A percentile compares a stretch with the other conserved stretches of the same genome.
phyloP scores from a whole-genome alignment of 92 coral and sea anemone species.

The Epizoanthus stellaris region DNA sequence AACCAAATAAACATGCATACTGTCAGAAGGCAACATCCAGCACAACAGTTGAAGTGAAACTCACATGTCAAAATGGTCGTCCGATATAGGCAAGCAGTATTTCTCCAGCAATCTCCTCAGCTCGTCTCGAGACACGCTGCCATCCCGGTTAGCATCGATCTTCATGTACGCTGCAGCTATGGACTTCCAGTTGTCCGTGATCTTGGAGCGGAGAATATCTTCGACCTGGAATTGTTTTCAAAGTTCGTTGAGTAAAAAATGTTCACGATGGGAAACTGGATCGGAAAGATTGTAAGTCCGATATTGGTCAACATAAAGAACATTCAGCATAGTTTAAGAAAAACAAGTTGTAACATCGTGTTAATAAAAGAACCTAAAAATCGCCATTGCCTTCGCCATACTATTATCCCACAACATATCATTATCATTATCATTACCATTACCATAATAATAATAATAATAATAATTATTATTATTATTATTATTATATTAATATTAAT shows the following conservation, averaged over 20 bases:
- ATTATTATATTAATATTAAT: too few species aligned
- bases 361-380: too few species aligned
- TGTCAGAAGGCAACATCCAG: not conserved
- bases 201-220: conserved; percentile 90
- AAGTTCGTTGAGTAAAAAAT: not conserved
- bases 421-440: too few species aligned
- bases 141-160: conserved; percentile 87
- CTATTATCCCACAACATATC: too few species aligned
- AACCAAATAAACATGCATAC: not conserved
- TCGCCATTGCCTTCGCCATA: too few species aligned
- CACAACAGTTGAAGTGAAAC: conserved; percentile 10
- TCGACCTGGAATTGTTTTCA: conserved; percentile 70
- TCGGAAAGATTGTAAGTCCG: too few species aligned
- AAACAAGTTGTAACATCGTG: too few species aligned
- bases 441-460: too few species aligned
- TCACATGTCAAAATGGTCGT: conserved; percentile 96
- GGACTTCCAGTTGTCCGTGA: conserved; percentile 94
- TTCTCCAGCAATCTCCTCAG: conserved; percentile 81
- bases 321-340: too few species aligned
- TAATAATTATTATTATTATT: too few species aligned
- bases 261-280: too few species aligned
- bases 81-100: conserved; percentile 95
- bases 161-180: conserved; percentile 89
- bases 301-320: too few species aligned
- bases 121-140: conserved; percentile 79